Conservation (phyloP, 2,888 invertebrate species). For the Odontocolon sp. region DNA sequence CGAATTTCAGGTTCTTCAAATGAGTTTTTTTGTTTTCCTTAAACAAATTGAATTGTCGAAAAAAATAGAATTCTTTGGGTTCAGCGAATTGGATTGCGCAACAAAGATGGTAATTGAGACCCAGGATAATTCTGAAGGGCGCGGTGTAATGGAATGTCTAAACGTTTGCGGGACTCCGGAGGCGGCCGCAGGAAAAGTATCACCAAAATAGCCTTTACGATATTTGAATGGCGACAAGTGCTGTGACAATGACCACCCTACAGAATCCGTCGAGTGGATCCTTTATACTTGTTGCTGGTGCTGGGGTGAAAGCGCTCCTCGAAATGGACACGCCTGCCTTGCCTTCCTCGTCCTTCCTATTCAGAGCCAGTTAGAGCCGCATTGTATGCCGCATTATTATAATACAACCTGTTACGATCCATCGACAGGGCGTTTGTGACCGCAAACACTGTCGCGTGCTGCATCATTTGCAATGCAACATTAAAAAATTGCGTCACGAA, state of each 20-base stretch:
- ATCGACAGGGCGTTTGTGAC: slow-evolving; percentile 4
- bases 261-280: slow-evolving; percentile 57
- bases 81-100: not conserved
- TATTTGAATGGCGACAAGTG: slow-evolving; percentile 62
- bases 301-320: slow-evolving; percentile 40
- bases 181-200: not conserved
- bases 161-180: slow-evolving; percentile 16
- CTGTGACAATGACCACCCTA: slow-evolving; percentile 49
- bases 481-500: not conserved
- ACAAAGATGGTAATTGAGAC: slow-evolving; percentile 27
- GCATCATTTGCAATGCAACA: not conserved
- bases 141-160: slow-evolving; percentile 22
- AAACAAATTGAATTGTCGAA: not conserved
- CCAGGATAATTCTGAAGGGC: slow-evolving; percentile 17
- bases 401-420: slow-evolving; percentile 58
- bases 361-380: slow-evolving; percentile 12
- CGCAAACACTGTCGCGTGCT: slow-evolving; percentile 6
- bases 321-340: slow-evolving; percentile 50
- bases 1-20: no score
- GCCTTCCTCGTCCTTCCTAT: slow-evolving; percentile 22
- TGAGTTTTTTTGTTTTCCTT: no score
- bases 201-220: slow-evolving; percentile 46
- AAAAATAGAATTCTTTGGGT: not conserved
- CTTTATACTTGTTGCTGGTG: slow-evolving; percentile 44
- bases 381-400: slow-evolving; percentile 51